Conservation (phyloP, 2,113 vertebrate species). For the Ivindomyrus marchei region DNA sequence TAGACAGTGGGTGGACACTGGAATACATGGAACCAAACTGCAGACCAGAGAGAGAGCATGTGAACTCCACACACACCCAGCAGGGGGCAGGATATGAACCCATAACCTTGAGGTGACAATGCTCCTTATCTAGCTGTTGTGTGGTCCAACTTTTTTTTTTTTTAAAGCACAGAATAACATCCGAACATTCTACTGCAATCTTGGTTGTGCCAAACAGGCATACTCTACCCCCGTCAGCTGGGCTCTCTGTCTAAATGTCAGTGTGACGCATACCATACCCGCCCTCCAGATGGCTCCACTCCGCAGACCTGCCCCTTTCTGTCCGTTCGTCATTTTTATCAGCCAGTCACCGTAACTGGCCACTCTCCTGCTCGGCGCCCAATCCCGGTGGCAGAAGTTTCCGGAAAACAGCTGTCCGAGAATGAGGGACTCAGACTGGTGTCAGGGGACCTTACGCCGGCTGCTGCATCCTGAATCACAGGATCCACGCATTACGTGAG, state of each 20-base stretch:
- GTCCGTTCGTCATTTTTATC: neutral
- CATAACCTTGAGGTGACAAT: neutral
- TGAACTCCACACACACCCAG: neutral
- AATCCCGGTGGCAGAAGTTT: neutral
- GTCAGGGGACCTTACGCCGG: neutral
- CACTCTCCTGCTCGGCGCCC: neutral
- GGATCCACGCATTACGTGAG: neutral
- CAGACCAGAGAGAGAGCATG: neutral
- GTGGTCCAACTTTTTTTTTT: too few relatives aligned
- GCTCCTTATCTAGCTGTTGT: neutral
- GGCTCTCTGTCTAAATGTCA: neutral
- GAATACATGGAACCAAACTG: neutral
- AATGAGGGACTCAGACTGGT: neutral
- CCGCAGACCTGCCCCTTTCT: neutral
- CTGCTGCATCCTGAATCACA: neutral
- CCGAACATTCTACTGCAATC: neutral
- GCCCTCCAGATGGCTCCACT: neutral
- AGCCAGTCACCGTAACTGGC: neutral
- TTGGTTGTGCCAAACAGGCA: neutral
- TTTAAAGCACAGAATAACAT: neutral
- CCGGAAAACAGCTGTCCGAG: neutral
- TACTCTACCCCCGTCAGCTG: neutral
- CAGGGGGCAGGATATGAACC: neutral
- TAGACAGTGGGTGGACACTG: neutral
- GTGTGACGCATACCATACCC: neutral